Percentiles rank a stretch among this genome's conserved stretches.
These are phyloP conservation scores for Tenthredo distinguenda DNA, from an alignment of 2,888 invertebrate species.

Conservation along the genomic window DNA sequence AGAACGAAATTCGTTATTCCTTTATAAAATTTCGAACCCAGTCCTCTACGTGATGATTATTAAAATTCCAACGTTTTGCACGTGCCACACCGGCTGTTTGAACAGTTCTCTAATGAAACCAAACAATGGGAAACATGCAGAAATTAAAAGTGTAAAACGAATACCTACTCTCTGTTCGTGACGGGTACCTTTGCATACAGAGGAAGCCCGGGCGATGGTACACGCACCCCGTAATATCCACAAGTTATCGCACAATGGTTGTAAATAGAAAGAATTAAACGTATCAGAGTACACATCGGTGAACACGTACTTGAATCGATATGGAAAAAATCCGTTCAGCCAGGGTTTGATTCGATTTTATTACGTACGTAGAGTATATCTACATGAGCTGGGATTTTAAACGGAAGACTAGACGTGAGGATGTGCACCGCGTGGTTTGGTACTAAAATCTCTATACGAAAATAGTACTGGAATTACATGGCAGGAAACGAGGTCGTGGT, in stretches of 20 bases:
- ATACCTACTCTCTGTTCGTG: neutral
- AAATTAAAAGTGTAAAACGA: neutral
- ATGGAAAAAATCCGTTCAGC: neutral
- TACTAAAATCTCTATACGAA: conserved; percentile 37
- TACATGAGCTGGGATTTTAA: neutral
- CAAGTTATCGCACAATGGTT: conserved; percentile 1
- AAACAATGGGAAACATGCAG: conserved; percentile 7
- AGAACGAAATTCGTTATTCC: neutral
- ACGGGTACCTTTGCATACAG: neutral
- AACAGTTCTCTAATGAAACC: conserved; percentile 13
- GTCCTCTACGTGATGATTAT: neutral
- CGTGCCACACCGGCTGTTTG: conserved; percentile 4
- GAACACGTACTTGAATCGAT: conserved; percentile 9
- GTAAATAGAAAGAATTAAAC: neutral
- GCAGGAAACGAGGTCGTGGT: conserved; percentile 37
- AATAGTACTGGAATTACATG: conserved; percentile 41
- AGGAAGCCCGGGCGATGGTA: neutral
- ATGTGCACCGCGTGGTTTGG: neutral
- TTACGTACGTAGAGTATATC: conserved; percentile 1
- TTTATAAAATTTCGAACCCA: neutral
- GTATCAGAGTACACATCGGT: neutral
- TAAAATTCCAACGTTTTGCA: conserved; percentile 18
- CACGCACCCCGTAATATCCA: neutral
- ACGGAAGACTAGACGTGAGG: conserved; percentile 9
- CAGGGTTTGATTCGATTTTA: conserved; percentile 7